These are phyloP conservation scores for Buceros bicornis DNA, from an alignment of 2,797 vertebrate species.

Conservation along the genomic window DNA sequence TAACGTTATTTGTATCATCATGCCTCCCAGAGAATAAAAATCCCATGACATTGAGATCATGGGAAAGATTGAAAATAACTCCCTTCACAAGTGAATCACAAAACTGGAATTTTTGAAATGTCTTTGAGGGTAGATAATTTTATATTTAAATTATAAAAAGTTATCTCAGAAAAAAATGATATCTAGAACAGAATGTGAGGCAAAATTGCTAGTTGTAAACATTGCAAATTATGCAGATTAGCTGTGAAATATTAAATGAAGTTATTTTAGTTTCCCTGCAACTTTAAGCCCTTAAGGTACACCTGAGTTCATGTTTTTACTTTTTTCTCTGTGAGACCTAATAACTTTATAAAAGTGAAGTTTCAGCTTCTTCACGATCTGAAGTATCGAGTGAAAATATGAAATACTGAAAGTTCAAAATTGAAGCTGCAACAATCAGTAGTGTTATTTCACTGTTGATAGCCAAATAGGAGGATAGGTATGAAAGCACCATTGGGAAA, in stretches of 20 bases:
- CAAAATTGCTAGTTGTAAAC: neutral
- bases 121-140: constrained; percentile 14
- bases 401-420: neutral
- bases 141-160: neutral
- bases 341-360: neutral
- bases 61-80: constrained; percentile 76
- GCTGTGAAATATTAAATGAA: neutral
- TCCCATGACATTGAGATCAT: constrained; percentile 77
- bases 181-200: neutral
- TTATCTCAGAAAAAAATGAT: neutral
- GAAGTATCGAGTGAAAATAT: neutral
- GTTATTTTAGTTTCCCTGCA: neutral
- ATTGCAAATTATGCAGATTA: neutral
- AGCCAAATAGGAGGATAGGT: neutral
- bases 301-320: neutral
- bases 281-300: neutral
- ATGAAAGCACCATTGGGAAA: neutral
- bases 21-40: constrained; percentile 37
- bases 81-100: constrained; percentile 69
- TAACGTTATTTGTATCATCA: constrained; percentile 9
- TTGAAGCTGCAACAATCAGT: neutral
- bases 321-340: neutral
- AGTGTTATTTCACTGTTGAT: neutral
- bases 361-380: neutral
- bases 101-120: constrained; percentile 63